These are phyloP conservation scores for Lordiphosa mommai DNA, from an alignment of 1,140 invertebrate genomes.

Conservation along the genomic window DNA sequence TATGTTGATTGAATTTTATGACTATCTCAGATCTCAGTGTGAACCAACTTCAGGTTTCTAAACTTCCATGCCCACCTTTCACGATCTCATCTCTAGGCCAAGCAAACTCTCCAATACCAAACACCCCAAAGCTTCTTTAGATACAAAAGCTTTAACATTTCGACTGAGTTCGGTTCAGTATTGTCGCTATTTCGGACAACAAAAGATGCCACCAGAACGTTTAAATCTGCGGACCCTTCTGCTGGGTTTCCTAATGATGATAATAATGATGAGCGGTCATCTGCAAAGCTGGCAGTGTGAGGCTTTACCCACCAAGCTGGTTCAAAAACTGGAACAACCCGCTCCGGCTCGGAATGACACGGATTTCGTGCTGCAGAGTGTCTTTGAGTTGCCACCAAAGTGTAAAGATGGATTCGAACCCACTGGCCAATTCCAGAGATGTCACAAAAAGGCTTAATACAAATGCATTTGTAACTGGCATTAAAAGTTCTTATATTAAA, in stretches of 20 bases:
- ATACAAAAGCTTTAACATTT: neutral
- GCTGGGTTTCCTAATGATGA: neutral
- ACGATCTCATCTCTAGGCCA: neutral
- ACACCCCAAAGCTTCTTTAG: constrained; percentile 8
- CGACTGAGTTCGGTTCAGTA: constrained; percentile 8
- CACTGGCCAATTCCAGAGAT: constrained; percentile 6
- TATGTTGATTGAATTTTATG: no score
- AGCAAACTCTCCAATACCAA: neutral
- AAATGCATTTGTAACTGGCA: neutral
- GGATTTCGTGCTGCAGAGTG: constrained; percentile 4
- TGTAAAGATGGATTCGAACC: constrained; percentile 12
- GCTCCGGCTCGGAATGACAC: neutral
- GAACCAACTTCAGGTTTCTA: neutral
- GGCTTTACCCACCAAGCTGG: neutral
- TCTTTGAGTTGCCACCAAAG: constrained; percentile 2
- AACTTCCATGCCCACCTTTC: neutral
- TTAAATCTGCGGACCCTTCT: neutral
- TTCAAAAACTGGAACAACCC: neutral
- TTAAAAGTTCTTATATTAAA: no score
- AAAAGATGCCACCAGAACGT: neutral
- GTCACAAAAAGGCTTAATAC: constrained; percentile 14
- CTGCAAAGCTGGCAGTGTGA: constrained; percentile 1
- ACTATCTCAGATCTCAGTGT: no score
- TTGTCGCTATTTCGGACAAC: neutral
- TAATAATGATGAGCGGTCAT: neutral